These are phyloP conservation scores for Microcebus tavaratra DNA, from an alignment of 2,113 vertebrate species.

Conservation along the genomic window DNA sequence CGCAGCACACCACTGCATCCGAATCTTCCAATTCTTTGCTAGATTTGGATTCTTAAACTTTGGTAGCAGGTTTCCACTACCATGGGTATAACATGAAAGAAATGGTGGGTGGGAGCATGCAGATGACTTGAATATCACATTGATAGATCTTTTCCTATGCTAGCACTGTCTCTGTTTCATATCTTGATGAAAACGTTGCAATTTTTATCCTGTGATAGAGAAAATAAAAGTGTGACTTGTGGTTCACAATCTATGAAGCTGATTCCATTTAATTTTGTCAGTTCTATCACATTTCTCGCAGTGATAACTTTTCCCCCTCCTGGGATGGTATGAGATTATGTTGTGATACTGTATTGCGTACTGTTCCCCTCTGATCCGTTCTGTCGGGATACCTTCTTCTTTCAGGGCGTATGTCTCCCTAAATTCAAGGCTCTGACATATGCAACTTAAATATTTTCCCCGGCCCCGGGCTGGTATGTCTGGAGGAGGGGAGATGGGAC, in stretches of 20 bases:
- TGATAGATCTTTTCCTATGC: neutral
- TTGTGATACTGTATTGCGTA: neutral
- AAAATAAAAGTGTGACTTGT: slow-evolving; percentile 17
- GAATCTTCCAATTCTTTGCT: neutral
- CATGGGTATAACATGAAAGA: neutral
- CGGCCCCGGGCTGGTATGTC: neutral
- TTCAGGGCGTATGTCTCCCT: neutral
- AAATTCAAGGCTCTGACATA: neutral
- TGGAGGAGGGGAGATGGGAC: neutral
- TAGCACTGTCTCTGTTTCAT: neutral
- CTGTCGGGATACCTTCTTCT: neutral
- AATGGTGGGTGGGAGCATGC: neutral
- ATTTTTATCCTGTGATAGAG: slow-evolving; percentile 20
- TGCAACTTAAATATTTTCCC: neutral
- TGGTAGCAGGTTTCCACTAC: neutral
- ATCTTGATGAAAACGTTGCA: neutral
- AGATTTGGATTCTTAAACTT: neutral
- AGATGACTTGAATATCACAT: neutral
- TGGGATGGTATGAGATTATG: neutral
- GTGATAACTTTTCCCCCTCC: neutral
- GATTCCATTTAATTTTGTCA: slow-evolving; percentile 24
- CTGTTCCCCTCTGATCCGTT: neutral
- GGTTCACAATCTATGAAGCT: neutral
- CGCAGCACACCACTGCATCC: neutral
- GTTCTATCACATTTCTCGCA: neutral